A percentile compares a stretch with the other conserved stretches of the same genome.
Conservation (phyloP, 2,113 vertebrate species). For the Solenodon paradoxus region DNA sequence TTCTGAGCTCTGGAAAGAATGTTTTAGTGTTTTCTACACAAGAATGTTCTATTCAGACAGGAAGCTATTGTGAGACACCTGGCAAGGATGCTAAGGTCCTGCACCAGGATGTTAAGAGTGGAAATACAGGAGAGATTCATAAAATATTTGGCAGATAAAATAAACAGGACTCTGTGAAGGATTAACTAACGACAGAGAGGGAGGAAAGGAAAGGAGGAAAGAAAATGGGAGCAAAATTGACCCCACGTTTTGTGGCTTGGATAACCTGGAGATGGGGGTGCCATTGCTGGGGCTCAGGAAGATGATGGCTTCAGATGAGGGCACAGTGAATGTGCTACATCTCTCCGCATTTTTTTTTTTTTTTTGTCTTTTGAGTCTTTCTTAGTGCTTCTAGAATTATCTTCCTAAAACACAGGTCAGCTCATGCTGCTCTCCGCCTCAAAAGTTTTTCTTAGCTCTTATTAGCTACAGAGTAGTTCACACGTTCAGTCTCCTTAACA, state of each 20-base stretch:
- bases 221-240: background rate
- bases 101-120: background rate
- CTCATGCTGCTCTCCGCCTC: background rate
- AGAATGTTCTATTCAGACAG: background rate
- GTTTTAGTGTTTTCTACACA: background rate
- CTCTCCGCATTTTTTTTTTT: background rate
- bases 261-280: background rate
- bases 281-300: background rate
- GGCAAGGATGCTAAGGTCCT: background rate
- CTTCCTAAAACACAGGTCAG: background rate
- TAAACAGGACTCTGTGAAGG: background rate
- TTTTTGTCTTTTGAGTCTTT: background rate
- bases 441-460: background rate
- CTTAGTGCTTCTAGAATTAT: background rate
- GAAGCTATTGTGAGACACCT: background rate
- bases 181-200: background rate
- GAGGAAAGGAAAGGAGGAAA: background rate
- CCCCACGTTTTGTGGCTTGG: background rate
- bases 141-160: background rate
- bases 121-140: background rate
- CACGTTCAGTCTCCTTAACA: background rate
- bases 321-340: background rate
- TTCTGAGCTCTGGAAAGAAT: background rate
- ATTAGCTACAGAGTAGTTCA: background rate
- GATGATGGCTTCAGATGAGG: background rate